Conservation (phyloP, 2,113 vertebrate genomes). For the Spea multiplicata region DNA sequence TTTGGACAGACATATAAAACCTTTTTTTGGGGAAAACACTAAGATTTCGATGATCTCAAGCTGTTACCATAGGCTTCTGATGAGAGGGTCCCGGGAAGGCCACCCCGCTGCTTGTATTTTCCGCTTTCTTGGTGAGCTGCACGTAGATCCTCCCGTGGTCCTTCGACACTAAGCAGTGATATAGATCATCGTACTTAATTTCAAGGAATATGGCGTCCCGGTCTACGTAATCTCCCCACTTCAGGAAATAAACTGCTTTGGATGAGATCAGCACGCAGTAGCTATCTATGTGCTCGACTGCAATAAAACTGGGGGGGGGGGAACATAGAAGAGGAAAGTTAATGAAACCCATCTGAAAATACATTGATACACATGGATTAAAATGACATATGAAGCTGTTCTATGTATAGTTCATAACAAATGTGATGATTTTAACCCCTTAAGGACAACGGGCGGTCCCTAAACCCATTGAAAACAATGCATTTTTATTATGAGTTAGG, state of each 20-base stretch:
- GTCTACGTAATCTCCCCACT: constrained; percentile 77
- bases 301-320: constrained; percentile 79
- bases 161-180: constrained; percentile 94
- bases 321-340: background rate
- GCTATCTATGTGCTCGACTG: constrained; percentile 86
- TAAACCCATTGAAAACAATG: no score
- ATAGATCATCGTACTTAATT: constrained; percentile 93
- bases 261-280: constrained; percentile 96
- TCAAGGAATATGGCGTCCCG: constrained; percentile 94
- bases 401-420: no score
- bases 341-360: background rate
- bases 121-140: constrained; percentile 94
- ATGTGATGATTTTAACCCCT: no score
- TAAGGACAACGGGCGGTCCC: no score
- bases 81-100: constrained; percentile 92
- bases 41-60: background rate
- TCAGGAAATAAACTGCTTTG: constrained; percentile 92
- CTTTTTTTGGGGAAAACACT: no score
- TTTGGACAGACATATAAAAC: no score
- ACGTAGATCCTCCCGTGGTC: constrained; percentile 93
- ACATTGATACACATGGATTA: no score
- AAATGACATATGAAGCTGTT: no score
- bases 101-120: constrained; percentile 82
- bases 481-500: no score
- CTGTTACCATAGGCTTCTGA: constrained; percentile 92